Conservation (phyloP, 2,888 invertebrate species). For the Drosophila putrida region DNA sequence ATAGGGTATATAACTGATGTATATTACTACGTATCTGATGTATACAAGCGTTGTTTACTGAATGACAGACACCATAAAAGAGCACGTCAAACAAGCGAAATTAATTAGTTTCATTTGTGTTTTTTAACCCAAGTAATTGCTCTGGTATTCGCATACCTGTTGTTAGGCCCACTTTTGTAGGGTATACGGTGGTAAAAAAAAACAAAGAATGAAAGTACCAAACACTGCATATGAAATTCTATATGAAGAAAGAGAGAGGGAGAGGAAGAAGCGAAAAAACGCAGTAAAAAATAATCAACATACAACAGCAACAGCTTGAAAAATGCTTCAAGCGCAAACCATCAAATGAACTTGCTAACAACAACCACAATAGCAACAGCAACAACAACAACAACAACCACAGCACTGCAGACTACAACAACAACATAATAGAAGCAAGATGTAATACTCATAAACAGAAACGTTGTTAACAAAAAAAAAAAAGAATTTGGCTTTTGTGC, state of each 20-base stretch:
- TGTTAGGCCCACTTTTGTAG: neutral
- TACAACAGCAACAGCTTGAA: constrained; percentile 29
- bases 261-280: neutral
- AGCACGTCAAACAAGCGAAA: neutral
- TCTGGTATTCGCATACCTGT: neutral
- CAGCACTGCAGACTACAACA: constrained; percentile 1
- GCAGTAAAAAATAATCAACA: constrained; percentile 34
- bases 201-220: neutral
- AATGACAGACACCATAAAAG: neutral
- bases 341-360: constrained; percentile 26
- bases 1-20: too few species aligned
- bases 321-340: constrained; percentile 29
- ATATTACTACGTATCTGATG: too few species aligned
- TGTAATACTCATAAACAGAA: constrained; percentile 23
- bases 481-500: constrained; percentile 16
- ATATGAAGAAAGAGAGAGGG: neutral
- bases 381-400: neutral
- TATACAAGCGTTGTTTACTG: neutral
- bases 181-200: neutral
- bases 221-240: constrained; percentile 5
- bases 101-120: neutral
- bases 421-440: neutral
- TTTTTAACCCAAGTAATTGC: neutral
- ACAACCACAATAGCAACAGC: constrained; percentile 8
- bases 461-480: constrained; percentile 8